Base-by-base conservation (phyloP, 2,888 invertebrate species). In the Campoplex nolae region DNA sequence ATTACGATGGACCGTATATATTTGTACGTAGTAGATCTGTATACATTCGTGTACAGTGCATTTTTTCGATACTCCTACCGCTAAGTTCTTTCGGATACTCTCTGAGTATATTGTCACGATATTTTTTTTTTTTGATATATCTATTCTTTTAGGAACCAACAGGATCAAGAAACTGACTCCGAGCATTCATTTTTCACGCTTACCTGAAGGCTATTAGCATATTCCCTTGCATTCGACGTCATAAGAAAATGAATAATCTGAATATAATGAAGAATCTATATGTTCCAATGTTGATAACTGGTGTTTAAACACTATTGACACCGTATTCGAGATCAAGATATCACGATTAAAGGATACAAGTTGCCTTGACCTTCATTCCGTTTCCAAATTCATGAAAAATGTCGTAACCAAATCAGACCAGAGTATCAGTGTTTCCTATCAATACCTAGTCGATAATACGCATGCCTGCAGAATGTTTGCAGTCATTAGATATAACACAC, bases 101-200 rank as follows among this genome's bases (percentile, higher is more conserved):
- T 51, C 38, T 38, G 38, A 38, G 80, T 85, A 84, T 73, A 74
- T 80, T 81, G 62, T 81, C 75, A 76, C 83, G 65, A 75, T 86
- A 65, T 83, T 86, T 79, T 71, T 75, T 71, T 75, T 76, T 51
- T 79, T 76, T 65, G 65, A 70, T 56, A 68, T 71, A 71, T 86
- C 83, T 75, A 77, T 83, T 67, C 88, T 85, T 87, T 80, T 79
- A 88, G 89, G 87, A 89, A 90, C 89, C 88, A 79, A 75, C 74
- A 42, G 83, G 79, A 80, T 83, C 75, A 83, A 18, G 38, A 48
- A 48, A 45, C 42, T 75, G 75, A 76, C 70, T 83, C 70, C 70
- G 78, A 68, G 51, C 85, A 82, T 75, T 38, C 28, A 51, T 71
- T 68, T 74, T 58, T 51, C 45, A 70, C 68, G 51, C 32, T 38